These are phyloP conservation scores for Cosmopolites sordidus DNA, from an alignment of 2,888 invertebrate species.

Conservation along the genomic window DNA sequence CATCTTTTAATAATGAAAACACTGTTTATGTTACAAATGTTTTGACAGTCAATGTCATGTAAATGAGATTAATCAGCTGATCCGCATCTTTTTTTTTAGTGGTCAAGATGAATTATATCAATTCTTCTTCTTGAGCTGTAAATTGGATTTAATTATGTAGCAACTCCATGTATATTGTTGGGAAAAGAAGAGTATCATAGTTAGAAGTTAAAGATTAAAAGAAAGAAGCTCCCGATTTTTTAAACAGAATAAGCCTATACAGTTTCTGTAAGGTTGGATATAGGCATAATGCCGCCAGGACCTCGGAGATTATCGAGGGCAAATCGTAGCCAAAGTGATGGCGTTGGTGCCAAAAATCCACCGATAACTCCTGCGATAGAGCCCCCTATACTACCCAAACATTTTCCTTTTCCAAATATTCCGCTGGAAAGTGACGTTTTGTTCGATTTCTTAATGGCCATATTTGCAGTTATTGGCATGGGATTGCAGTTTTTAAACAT, in stretches of 20 bases:
- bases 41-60: no score
- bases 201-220: background rate
- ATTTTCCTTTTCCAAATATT: constrained; percentile 75
- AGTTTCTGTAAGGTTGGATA: no score
- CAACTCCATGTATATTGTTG: no score
- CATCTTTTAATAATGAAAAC: no score
- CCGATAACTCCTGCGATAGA: constrained; percentile 38
- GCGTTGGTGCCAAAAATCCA: background rate
- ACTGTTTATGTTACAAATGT: no score
- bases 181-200: background rate
- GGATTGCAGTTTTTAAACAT: constrained; percentile 90
- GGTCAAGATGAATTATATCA: no score
- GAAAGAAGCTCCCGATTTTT: no score
- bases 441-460: constrained; percentile 82
- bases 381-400: constrained; percentile 63
- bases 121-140: no score
- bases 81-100: no score
- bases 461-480: constrained; percentile 73
- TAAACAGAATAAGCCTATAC: no score
- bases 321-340: constrained; percentile 10
- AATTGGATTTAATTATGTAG: no score
- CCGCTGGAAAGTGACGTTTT: constrained; percentile 75
- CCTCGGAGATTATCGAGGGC: constrained; percentile 17
- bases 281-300: constrained; percentile 18
- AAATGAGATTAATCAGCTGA: no score